Evolutionary conservation across 2,113 vertebrate species (phyloP), one percentile per base, ranked within the genome.

Genomic region (Spea bombifrons): DNA sequence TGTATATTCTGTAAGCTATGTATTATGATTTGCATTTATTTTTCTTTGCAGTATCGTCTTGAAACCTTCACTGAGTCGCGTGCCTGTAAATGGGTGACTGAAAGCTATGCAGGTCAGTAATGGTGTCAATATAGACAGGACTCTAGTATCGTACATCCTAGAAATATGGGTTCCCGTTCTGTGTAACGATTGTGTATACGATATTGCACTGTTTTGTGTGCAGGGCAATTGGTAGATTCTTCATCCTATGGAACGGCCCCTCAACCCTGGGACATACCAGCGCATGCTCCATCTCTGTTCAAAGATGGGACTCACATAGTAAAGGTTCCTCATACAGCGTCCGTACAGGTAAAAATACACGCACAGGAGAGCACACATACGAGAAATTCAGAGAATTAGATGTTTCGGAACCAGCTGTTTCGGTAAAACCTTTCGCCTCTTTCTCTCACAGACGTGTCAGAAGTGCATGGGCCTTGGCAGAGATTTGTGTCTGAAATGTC

Each of bases 301-400:
- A 7, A 82, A 48, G 82, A 92, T 3, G 17, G 17, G 5, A 83
- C 83, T 75, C 69, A 87, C 67, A 63, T 74, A 10, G 78, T 92
- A n/a, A 91, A 85, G 69, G 89, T 93, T 76, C 92, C 93, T n/a
- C 84, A 90, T 80, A 92, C 92, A 0, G 88, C 90, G 50, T 89
- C 88, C 48, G 7, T 90, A 44, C 92, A 92, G 89, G 93, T 92
- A 70, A 43, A 16, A 43, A 50, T 43, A 50, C 7, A 13, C 49
- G 30, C 30, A 30, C 30, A 30, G 30, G 30, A 30, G 30, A 30
- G 30, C 30, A 30, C 30, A 2, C 30, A 30, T 30, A 30, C 30
- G 8, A 59, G 1, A 59, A 2, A 13, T 1, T 59, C 15, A 5
- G 9, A 3, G 15, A 9, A 13, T 59, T 59, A 3, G 55, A 59